Evolutionary conservation across 2,888 invertebrate species (phyloP), one percentile per base, ranked within the genome.

Genomic region (Noctua fimbriata): DNA sequence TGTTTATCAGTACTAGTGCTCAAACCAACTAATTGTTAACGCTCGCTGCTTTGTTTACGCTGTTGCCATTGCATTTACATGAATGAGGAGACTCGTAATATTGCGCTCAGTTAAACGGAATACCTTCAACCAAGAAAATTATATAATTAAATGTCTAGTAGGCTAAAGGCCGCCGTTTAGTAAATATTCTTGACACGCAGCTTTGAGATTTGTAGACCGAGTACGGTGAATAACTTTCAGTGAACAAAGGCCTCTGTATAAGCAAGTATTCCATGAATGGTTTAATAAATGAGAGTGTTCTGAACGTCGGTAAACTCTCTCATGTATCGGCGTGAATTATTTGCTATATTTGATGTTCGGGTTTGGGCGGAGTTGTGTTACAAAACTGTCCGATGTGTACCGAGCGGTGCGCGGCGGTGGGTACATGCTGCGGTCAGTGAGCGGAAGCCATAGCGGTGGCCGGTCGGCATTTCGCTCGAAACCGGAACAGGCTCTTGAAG

Each of bases 401-500:
- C 69, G 66, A 69, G 84, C 79, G 72, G 82, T 21, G 41, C 60
- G n/a, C 73, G 47, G 28, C 73, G 81, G 83, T 87, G 81, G 76
- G 89, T 82, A 88, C 90, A 86, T 88, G 89, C 83, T 93, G 93
- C 91, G 94, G 95, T 94, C 91, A 91, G 89, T 83, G 85, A 90
- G 88, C 91, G 93, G 95, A 96, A 96, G 94, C 96, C 96, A 88
- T 94, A 95, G 83, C 85, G 88, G 86, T 89, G 90, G 90, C 85
- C 83, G 90, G 82, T 90, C 90, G 90, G 89, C 90, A 91, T 92
- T 93, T 93, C 92, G 92, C 92, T 93, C 88, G 92, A 93, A 96
- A 95, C 96, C 96, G 96, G 96, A 96, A 96, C 96, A 94, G 85
- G 88, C 92, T 86, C 93, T 95, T 93, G 92, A 89, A 90, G 89